Percentiles rank a stretch among this genome's conserved stretches.
Conservation (phyloP, 2,797 vertebrate species). For the Chloroceryle amazona region DNA sequence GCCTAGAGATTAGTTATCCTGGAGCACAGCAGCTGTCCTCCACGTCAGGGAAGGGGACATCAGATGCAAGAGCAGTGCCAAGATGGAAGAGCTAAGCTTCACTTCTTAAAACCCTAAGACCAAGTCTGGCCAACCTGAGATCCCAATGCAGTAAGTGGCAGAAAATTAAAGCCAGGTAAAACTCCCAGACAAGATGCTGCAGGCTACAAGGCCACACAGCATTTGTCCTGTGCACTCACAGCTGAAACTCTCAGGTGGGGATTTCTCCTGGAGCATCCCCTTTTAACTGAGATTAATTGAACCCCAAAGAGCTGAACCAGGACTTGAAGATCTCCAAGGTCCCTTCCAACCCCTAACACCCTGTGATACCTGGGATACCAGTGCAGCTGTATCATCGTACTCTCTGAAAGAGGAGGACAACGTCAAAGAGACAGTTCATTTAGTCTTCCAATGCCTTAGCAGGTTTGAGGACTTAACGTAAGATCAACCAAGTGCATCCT, state of each 20-base stretch:
- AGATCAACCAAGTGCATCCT: neutral
- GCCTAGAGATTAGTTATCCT: neutral
- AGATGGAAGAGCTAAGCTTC: neutral
- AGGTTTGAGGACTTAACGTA: accelerated
- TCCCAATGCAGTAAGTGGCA: neutral
- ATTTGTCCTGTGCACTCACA: neutral
- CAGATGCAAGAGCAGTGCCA: neutral
- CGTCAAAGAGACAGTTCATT: neutral
- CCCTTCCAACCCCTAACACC: too few relatives aligned
- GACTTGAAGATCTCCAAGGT: too few relatives aligned
- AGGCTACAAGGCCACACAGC: neutral
- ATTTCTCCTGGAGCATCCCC: neutral
- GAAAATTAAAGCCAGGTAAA: neutral
- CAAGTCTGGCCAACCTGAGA: neutral
- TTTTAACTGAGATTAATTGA: neutral
- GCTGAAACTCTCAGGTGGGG: neutral
- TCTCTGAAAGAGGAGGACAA: neutral
- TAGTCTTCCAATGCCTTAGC: neutral
- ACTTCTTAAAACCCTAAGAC: neutral
- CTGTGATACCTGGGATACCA: too few relatives aligned
- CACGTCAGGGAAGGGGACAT: neutral
- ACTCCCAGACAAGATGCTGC: neutral
- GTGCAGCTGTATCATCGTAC: neutral
- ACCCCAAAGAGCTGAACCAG: neutral
- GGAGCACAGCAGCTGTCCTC: neutral